Conservation (phyloP, 1,140 invertebrate species). For the Brachionus koreanus region DNA sequence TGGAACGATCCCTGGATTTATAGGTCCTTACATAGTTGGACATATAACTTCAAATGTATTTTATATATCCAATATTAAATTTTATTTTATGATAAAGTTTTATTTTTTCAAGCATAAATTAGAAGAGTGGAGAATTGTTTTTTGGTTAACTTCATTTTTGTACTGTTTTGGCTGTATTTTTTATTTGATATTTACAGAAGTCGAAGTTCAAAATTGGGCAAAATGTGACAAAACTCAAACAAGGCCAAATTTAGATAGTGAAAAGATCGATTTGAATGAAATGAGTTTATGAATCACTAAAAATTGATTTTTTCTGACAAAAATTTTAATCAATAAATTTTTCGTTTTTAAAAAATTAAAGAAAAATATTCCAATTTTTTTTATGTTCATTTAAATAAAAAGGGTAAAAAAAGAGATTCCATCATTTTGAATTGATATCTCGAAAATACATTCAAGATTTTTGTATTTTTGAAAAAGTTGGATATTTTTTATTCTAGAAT, state of each 20-base stretch:
- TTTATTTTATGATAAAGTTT: background rate
- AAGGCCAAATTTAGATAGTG: background rate
- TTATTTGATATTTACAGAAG: constrained; percentile 20
- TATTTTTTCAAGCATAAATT: constrained; percentile 1
- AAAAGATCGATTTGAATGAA: background rate
- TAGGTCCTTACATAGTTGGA: constrained; percentile 20
- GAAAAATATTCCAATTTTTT: no score
- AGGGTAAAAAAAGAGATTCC: no score
- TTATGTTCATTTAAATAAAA: no score
- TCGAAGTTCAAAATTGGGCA: constrained; percentile 19
- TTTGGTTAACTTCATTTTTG: constrained; percentile 24
- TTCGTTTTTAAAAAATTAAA: no score
- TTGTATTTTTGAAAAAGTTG: no score
- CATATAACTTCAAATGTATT: constrained; percentile 11
- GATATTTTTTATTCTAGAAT: no score
- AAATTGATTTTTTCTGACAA: background rate
- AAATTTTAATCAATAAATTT: no score
- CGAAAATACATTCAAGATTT: no score
- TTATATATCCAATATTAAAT: background rate
- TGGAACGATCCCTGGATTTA: constrained; percentile 23
- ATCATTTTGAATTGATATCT: no score
- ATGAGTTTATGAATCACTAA: background rate
- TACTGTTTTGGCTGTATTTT: constrained; percentile 23
- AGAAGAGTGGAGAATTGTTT: constrained; percentile 29
- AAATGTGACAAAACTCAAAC: background rate